These are phyloP conservation scores for Drosophila paracracens DNA, from an alignment of 2,888 invertebrate species.

Conservation along the genomic window DNA sequence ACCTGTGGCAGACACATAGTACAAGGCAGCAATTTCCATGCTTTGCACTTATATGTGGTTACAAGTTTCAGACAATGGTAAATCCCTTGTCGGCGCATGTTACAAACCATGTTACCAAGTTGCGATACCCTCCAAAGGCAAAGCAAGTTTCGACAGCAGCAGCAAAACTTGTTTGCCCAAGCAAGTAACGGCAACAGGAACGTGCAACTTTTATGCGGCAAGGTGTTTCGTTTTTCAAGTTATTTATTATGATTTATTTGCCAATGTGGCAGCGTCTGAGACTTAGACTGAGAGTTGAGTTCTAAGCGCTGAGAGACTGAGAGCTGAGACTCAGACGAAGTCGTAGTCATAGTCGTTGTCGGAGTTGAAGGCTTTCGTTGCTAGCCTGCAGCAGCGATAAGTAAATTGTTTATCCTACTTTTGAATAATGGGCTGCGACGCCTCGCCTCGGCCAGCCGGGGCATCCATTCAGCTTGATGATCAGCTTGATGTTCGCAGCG, in stretches of 20 bases:
- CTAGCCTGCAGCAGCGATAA: constrained; percentile 73
- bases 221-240: constrained; percentile 82
- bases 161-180: constrained; percentile 52
- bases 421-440: constrained; percentile 74
- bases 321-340: constrained; percentile 24
- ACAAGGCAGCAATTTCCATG: not conserved
- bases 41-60: not conserved
- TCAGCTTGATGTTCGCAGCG: constrained; percentile 70
- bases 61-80: not conserved
- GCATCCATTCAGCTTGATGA: constrained; percentile 70
- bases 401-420: constrained; percentile 81
- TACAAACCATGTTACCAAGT: constrained; percentile 13
- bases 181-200: constrained; percentile 23
- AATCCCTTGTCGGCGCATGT: constrained; percentile 19
- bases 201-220: constrained; percentile 75
- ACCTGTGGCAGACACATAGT: not conserved
- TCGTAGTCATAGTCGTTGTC: constrained; percentile 11
- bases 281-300: constrained; percentile 28
- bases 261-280: constrained; percentile 69
- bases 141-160: constrained; percentile 11
- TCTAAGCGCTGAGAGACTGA: constrained; percentile 2
- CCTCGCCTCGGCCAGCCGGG: constrained; percentile 43
- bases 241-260: constrained; percentile 83
- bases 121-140: constrained; percentile 7
- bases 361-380: constrained; percentile 40